Base-by-base conservation (phyloP, 2,797 vertebrate species). In the Smutsia temminckii region DNA sequence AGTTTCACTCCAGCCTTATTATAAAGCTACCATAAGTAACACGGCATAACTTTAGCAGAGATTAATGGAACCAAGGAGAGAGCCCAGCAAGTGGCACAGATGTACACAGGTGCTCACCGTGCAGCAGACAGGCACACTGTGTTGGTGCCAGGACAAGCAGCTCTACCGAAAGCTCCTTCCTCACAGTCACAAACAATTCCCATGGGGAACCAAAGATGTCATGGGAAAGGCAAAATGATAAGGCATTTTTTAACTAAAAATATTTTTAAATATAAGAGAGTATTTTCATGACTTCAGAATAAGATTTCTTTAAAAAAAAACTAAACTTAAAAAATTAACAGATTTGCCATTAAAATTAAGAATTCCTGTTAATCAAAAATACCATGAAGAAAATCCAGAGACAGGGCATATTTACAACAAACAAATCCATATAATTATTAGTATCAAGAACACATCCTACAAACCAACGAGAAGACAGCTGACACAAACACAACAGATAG, bases 391-490 rank as follows among this genome's bases (percentile, higher is more conserved):
- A 9, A 46, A 81, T 46, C 16, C n/a, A 40, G 10, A 88, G 40
- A 89, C n/a, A 84, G 25, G 94, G 3, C n/a, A 23, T 57, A 87
- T 68, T 77, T 84, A 80, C 18, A 92, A 93, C 21, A 93, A 84
- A 78, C 14, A 59, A 32, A 88, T 83, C 32, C 37, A 42, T 84
- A 57, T 63, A 66, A 83, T 20, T 23, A 90, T 61, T 40, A 84
- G 29, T 23, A n/a, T 4, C 53, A 81, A 64, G 53, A 89, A 68
- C 7, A 40, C 25, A 61, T 40, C 9, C 57, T 61, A 77, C 40
- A 81, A 69, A 93, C 53, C 27, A 90, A 4, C 9, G 27, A 93
- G 88, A 40, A 27, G 23, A 77, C 6, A 63, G 14, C 29, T 5
- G 32, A 78, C 40, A 86, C 10, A 7, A 59, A 57, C 42, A 87